Conservation (phyloP, 2,113 vertebrate genomes). For the Falco punctatus region DNA sequence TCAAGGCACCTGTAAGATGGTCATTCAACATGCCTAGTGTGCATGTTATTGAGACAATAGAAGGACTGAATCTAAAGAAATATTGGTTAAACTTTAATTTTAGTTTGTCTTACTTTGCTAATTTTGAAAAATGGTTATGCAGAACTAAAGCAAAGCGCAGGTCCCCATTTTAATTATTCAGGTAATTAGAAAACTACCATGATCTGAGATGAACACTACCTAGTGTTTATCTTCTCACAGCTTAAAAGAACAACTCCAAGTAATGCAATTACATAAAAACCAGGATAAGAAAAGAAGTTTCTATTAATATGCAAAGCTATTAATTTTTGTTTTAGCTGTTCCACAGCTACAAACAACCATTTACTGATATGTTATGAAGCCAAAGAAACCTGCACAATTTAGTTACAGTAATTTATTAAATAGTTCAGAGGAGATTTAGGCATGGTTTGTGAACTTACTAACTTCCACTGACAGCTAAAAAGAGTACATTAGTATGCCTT, state of each 20-base stretch:
- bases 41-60: neutral
- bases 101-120: neutral
- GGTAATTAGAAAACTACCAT: neutral
- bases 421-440: neutral
- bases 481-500: neutral
- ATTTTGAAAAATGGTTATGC: neutral
- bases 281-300: neutral
- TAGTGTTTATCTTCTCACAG: neutral
- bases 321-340: neutral
- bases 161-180: neutral
- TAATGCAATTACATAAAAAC: neutral
- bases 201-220: neutral
- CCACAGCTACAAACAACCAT: neutral
- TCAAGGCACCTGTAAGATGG: neutral
- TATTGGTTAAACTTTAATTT: neutral
- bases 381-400: neutral
- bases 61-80: neutral
- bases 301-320: neutral
- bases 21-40: rapidly evolving
- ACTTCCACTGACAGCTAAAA: neutral
- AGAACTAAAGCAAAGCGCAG: neutral
- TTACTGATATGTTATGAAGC: neutral
- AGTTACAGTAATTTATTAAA: neutral
- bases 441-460: neutral
- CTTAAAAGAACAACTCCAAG: neutral